These are phyloP conservation scores for Celastrina argiolus DNA, from an alignment of 2,888 invertebrate species.

Conservation along the genomic window DNA sequence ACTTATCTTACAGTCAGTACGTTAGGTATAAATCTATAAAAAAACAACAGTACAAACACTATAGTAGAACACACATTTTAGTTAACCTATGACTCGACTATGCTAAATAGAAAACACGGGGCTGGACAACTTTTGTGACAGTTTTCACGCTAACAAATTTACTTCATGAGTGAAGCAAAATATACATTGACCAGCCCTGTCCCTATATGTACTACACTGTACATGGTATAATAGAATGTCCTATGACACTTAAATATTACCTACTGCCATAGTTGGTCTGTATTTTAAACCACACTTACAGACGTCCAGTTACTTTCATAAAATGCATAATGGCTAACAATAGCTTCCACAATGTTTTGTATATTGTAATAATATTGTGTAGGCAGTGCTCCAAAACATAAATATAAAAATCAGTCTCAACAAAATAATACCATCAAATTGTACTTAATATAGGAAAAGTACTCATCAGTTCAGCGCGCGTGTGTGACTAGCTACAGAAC, in stretches of 20 bases:
- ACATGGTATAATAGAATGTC: background rate
- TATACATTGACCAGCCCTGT: background rate
- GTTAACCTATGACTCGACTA: slow-evolving; percentile 21
- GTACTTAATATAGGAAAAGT: background rate
- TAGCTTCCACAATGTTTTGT: background rate
- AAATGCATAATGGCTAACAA: background rate
- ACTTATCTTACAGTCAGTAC: background rate
- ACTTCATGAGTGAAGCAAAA: background rate
- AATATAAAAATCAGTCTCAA: slow-evolving; percentile 8
- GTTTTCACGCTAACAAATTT: too few species aligned
- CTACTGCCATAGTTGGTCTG: background rate
- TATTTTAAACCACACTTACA: background rate
- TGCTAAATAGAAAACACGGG: background rate
- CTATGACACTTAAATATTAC: background rate
- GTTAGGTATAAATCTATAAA: slow-evolving; percentile 19
- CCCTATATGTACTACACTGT: background rate
- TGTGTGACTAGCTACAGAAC: background rate
- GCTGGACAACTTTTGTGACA: background rate
- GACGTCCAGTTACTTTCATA: background rate
- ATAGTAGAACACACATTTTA: slow-evolving; percentile 23
- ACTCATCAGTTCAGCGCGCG: background rate
- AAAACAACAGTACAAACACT: slow-evolving; percentile 22
- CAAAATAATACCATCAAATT: slow-evolving; percentile 1
- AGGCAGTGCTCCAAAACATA: slow-evolving; percentile 19
- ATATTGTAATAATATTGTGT: background rate